phyloP scores from a whole-genome alignment of 2,888 invertebrate genomes.

The Terebella lapidaria region DNA sequence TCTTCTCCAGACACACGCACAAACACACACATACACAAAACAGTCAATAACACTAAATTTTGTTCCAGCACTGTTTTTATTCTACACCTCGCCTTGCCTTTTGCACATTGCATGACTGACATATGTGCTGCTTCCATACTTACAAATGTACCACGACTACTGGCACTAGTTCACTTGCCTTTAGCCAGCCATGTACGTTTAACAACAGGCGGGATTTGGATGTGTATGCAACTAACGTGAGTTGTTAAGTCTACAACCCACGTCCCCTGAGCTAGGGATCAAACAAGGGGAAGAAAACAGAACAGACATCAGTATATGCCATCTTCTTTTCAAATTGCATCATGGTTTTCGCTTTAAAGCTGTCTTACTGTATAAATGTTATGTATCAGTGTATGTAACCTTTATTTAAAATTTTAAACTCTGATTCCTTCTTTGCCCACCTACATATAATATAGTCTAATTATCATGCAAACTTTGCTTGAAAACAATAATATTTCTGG shows the following conservation, averaged over 20 bases:
- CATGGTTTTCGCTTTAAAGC: neutral
- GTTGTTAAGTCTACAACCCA: conserved; percentile 47
- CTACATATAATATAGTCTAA: no score
- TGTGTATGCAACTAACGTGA: conserved; percentile 7
- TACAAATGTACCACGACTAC: neutral
- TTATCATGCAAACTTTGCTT: no score
- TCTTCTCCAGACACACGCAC: no score
- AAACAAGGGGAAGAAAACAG: conserved; percentile 56
- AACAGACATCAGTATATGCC: conserved; percentile 33
- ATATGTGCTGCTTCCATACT: neutral
- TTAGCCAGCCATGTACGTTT: neutral
- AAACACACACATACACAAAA: no score
- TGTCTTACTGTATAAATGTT: neutral
- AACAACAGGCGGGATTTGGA: conserved; percentile 1
- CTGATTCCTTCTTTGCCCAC: no score
- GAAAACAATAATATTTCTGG: no score
- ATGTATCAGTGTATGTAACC: no score
- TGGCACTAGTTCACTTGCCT: conserved; percentile 7
- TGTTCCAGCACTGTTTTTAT: no score
- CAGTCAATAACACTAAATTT: no score
- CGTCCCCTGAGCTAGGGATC: conserved; percentile 57
- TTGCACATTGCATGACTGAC: no score
- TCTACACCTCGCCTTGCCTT: no score
- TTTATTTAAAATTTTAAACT: no score
- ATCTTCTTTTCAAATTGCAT: neutral